These are phyloP conservation scores for Sternotherus odoratus DNA, from an alignment of 2,797 vertebrate species.

Conservation along the genomic window DNA sequence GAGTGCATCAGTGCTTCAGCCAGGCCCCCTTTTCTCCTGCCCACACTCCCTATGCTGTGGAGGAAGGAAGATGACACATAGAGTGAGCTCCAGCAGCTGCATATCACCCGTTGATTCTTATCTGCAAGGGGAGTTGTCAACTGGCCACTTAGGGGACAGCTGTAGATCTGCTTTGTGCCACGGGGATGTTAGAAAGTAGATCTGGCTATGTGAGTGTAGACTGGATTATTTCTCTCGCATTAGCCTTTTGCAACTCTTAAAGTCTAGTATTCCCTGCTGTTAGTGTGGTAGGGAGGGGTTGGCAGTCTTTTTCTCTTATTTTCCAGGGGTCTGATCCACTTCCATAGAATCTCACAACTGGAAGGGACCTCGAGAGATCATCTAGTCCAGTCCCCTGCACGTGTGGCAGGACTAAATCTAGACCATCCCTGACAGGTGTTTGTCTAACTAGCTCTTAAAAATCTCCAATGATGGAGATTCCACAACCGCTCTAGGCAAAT, in stretches of 20 bases:
- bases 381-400: no score
- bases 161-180: not conserved
- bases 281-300: not conserved
- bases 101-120: not conserved
- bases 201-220: not conserved
- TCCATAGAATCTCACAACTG: no score
- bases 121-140: not conserved
- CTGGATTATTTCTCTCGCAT: not conserved
- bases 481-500: no score
- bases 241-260: not conserved
- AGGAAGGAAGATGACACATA: not conserved
- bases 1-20: not conserved
- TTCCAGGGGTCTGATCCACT: not conserved
- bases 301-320: slow-evolving; percentile 14
- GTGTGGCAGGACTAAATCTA: no score
- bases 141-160: not conserved
- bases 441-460: no score
- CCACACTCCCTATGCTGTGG: not conserved
- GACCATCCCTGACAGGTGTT: no score
- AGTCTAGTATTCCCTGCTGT: slow-evolving; percentile 18
- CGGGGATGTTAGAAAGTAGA: not conserved
- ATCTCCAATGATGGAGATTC: no score
- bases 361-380: no score
- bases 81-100: not conserved
- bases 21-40: not conserved